Evolutionary conservation across 2,797 vertebrate genomes (phyloP).

Genomic region (Pachyuromys duprasi): DNA sequence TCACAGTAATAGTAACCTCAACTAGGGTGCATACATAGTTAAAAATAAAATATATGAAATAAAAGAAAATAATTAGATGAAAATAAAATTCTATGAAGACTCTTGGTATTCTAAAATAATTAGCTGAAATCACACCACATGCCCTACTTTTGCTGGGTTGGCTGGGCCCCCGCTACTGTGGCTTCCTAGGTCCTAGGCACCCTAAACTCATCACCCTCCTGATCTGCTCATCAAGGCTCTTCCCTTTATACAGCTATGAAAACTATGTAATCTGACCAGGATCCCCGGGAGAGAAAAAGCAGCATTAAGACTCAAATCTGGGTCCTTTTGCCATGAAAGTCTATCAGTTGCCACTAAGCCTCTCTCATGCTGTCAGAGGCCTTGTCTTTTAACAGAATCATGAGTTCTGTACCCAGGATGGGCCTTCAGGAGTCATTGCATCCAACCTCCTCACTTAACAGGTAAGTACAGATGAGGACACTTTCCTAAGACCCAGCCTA

Average conservation of each 20-base stretch:
- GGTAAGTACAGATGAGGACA: not conserved
- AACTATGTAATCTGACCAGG: not conserved
- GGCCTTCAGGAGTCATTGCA: fast-evolving
- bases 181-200: not conserved
- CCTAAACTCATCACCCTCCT: not conserved
- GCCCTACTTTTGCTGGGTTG: not conserved
- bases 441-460: not conserved
- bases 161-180: not conserved
- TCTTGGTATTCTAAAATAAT: not conserved
- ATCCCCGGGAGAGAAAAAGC: not conserved
- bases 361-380: not conserved
- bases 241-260: not conserved
- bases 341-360: not conserved
- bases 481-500: not conserved
- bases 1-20: not conserved
- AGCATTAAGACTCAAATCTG: not conserved
- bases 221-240: not conserved
- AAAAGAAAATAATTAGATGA: not conserved
- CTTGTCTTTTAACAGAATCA: not conserved
- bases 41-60: not conserved
- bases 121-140: not conserved
- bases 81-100: not conserved
- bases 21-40: not conserved
- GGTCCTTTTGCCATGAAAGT: not conserved
- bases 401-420: not conserved